Evolutionary conservation across 2,797 vertebrate species (phyloP).

Genomic region (Psittacula echo): DNA sequence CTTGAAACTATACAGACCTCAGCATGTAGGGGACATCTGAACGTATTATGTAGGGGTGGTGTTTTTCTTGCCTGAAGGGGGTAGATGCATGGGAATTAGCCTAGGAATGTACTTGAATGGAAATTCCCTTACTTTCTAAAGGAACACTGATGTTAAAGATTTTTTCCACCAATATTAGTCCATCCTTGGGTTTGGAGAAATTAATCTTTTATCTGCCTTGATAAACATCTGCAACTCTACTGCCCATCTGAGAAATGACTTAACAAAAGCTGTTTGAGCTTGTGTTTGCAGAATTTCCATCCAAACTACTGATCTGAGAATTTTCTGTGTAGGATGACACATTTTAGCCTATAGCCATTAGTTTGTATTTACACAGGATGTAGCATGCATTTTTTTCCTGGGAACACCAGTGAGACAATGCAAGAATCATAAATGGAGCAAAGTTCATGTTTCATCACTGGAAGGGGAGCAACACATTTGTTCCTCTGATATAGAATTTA

Average conservation of each 20-base stretch:
- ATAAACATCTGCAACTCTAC: neutral
- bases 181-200: neutral
- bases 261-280: neutral
- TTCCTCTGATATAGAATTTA: neutral
- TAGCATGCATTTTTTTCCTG: conserved; percentile 20
- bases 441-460: neutral
- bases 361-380: neutral
- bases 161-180: neutral
- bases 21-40: neutral
- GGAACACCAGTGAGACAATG: conserved; percentile 11
- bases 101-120: neutral
- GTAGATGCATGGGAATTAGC: neutral
- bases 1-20: neutral
- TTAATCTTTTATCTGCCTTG: neutral
- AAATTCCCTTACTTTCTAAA: neutral
- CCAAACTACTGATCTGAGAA: neutral
- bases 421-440: neutral
- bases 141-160: neutral
- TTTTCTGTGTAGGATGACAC: neutral
- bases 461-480: neutral
- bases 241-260: neutral
- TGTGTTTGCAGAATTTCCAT: neutral
- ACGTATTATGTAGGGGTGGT: accelerated
- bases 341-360: neutral
- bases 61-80: neutral